A percentile compares a stretch with the other conserved stretches of the same genome.
Conservation (phyloP, 2,888 invertebrate species). For the Apodemia hepburni region DNA sequence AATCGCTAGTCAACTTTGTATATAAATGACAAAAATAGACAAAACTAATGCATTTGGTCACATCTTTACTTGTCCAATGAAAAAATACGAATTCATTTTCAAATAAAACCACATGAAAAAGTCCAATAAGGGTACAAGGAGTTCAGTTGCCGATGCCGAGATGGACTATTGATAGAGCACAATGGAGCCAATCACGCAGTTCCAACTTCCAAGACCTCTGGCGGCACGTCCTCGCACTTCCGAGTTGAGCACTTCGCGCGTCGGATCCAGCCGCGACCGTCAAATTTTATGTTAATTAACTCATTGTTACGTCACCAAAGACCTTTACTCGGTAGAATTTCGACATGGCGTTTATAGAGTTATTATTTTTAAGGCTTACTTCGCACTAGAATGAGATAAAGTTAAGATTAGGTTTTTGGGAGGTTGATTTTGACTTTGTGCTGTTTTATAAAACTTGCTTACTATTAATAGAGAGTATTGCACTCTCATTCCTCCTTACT, state of each 20-base stretch:
- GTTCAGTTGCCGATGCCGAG: slow-evolving; percentile 53
- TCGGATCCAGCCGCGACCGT: slow-evolving; percentile 27
- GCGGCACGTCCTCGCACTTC: slow-evolving; percentile 68
- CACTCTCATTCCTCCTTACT: no score
- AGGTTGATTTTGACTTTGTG: no score
- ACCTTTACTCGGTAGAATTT: background rate
- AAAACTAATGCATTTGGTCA: no score
- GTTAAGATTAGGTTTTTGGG: no score
- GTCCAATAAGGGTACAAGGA: slow-evolving; percentile 20
- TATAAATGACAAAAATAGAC: no score
- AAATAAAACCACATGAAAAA: slow-evolving; percentile 19
- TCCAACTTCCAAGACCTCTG: slow-evolving; percentile 58
- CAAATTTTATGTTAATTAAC: slow-evolving; percentile 30
- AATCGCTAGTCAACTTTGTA: no score
- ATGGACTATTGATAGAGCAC: slow-evolving; percentile 64
- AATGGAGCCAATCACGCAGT: slow-evolving; percentile 71
- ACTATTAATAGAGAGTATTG: no score
- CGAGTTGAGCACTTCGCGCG: slow-evolving; percentile 31
- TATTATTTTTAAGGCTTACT: background rate
- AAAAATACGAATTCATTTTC: slow-evolving; percentile 7
- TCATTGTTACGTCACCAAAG: slow-evolving; percentile 21
- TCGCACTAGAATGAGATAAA: background rate
- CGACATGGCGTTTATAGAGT: background rate
- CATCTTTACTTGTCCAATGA: no score
- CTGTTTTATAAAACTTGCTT: no score